Evolutionary conservation across 2,797 vertebrate species (phyloP), one percentile per base, ranked within the genome.

Genomic region (Phrynocephalus guinanensis): DNA sequence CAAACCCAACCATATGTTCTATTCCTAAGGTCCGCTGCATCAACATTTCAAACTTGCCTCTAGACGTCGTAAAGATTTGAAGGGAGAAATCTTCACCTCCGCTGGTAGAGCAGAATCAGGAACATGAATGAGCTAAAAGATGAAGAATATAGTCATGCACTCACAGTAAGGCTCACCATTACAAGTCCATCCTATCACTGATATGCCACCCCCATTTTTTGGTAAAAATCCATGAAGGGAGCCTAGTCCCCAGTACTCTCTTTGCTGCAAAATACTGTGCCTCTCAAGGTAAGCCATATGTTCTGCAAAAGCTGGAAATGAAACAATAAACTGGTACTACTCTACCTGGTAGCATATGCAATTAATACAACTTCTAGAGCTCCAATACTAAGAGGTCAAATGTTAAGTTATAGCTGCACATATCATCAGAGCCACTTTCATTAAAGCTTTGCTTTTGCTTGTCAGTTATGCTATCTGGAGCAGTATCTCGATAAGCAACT

Each of bases 71-170:
- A 99, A 96, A 66, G 98, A 98, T 94, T 99, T 99, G 95, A 99
- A 99, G 1, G 98, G 98, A 87, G 98, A 99, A 94, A 99, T 98
- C 95, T 98, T 99, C 95, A 99, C 98, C 89, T 97, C 94, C 11
- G 97, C 97, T 86, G 98, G 97, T 44, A 97, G 93, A 86, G 93
- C 97, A 86, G 79, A 89, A 24, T 96, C 97, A 76, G 97, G 94
- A n/a, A 97, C 95, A 91, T 98, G 97, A 91, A 98, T 83, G 0
- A 99, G 96, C 99, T 99, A 50, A 60, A 63, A 63, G 78, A 73
- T 9, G 22, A 18, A 67, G 66, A 67, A 89, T 13, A 18, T 52
- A 28, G 30, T 52, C 44, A 91, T 44, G 15, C 0, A 52, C 82
- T 38, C 88, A 56, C 56, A 67, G 87, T 4, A 0, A 20, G 16